Conservation (phyloP, 1,140 invertebrate species). For the Philaenus spumarius region DNA sequence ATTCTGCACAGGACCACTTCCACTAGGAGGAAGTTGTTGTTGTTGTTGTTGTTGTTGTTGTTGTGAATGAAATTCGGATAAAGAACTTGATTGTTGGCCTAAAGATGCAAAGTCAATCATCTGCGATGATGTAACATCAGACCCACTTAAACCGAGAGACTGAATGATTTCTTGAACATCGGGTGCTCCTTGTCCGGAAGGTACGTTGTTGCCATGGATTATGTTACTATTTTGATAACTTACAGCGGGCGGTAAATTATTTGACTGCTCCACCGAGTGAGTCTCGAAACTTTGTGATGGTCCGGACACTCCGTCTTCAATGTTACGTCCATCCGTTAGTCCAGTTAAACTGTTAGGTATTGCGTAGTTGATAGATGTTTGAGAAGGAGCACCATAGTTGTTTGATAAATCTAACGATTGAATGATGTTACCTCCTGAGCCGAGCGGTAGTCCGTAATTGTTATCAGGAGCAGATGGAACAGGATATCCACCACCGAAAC, state of each 20-base stretch:
- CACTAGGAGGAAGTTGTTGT: background rate
- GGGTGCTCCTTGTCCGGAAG: slow-evolving; percentile 1
- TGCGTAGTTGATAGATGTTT: slow-evolving; percentile 5
- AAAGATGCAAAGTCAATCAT: slow-evolving; percentile 7
- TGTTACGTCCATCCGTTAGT: too few species aligned
- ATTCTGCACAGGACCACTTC: slow-evolving; percentile 26
- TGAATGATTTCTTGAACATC: slow-evolving; percentile 25
- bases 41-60: too few species aligned
- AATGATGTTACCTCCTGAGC: slow-evolving; percentile 6
- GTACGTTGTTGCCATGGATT: background rate
- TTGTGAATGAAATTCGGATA: background rate
- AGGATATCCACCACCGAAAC: slow-evolving; percentile 3
- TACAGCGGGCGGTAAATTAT: background rate
- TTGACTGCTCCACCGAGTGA: background rate
- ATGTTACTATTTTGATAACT: slow-evolving; percentile 16
- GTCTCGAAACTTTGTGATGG: too few species aligned
- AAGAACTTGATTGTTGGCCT: background rate
- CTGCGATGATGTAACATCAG: slow-evolving; percentile 14
- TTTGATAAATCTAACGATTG: slow-evolving; percentile 11
- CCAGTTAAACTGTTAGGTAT: background rate
- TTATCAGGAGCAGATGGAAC: background rate
- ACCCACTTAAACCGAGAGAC: slow-evolving; percentile 25
- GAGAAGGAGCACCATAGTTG: slow-evolving; percentile 17
- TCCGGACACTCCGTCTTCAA: too few species aligned
- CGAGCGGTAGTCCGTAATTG: background rate